These are phyloP conservation scores for Malurus splendens DNA, from an alignment of 2,797 vertebrate genomes.

Conservation along the genomic window DNA sequence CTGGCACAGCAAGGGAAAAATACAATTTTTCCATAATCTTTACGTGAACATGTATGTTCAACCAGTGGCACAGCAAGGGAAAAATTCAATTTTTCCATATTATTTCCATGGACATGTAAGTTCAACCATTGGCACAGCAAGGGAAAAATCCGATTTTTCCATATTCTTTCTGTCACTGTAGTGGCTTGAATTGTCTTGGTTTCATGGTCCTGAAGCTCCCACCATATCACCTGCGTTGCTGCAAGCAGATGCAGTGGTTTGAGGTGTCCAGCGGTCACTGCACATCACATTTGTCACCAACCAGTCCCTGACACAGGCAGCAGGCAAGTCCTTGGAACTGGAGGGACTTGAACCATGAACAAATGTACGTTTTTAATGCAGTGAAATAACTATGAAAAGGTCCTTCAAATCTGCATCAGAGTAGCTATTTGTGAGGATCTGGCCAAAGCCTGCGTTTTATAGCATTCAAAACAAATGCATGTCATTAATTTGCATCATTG, in stretches of 20 bases:
- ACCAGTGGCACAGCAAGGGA: no score
- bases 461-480: neutral
- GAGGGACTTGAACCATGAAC: neutral
- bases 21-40: no score
- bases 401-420: neutral
- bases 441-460: neutral
- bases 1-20: no score
- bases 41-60: no score
- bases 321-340: neutral
- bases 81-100: no score
- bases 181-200: neutral
- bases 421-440: neutral
- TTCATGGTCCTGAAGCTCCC: neutral
- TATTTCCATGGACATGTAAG: no score
- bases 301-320: neutral
- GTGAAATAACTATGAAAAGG: neutral
- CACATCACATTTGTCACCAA: neutral
- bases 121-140: no score
- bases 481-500: neutral
- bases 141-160: neutral
- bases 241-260: rapidly evolving
- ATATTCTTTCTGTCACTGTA: rapidly evolving
- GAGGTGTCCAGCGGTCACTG: neutral
- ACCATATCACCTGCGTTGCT: neutral
- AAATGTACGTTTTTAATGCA: rapidly evolving